Base-by-base conservation (phyloP, 2,797 vertebrate genomes). In the Leptodon cayanensis region DNA sequence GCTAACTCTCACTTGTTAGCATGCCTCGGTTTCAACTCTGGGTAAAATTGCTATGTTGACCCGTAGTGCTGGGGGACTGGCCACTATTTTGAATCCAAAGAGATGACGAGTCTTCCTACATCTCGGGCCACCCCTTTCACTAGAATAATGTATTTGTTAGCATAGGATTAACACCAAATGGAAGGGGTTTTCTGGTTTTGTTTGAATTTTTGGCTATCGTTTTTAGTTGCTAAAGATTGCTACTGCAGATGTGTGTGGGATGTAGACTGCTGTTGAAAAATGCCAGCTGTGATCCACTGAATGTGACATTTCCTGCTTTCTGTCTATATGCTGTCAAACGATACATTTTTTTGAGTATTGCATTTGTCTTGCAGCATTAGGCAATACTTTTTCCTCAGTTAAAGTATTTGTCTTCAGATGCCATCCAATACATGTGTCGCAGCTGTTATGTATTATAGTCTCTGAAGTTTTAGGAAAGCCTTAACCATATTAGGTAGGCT, bases 361-460 rank as follows among this genome's bases (percentile, higher is more conserved):
- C 5, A 13, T 37, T 14, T 44, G 7, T 61, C 24, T 78, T 87
- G 17, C 20, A 79, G 16, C 4, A 18, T 83, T 39, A 72, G 7
- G 29, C 10, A n/a, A 1, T 76, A 33, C 18, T 50, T 74, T 61
- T 81, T 89, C 61, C 15, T 49, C 47, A 37, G 22, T 59, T 37
- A 3, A 55, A 83, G 7, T 83, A 16, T 54, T 79, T 85, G 5
- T 66, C 40, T 85, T 85, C n/a, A 44, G 15, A 25, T 85, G n/a
- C 37, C 3, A 3, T 46, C n/a, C 9, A 10, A 25, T 54, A 49
- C 2, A 2, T 2, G 1, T 1, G 1, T 82, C 21, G 28, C 26
- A 71, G 70, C 40, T 89, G 35, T 67, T 22, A 12, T 9, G 21
- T 58, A 4, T 59, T 44, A 35, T 9, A 25, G 28, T 44, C 15